Percentiles rank a stretch among this genome's conserved stretches.
Conservation (phyloP, 2,888 invertebrate species). For the Smittia aterrima region DNA sequence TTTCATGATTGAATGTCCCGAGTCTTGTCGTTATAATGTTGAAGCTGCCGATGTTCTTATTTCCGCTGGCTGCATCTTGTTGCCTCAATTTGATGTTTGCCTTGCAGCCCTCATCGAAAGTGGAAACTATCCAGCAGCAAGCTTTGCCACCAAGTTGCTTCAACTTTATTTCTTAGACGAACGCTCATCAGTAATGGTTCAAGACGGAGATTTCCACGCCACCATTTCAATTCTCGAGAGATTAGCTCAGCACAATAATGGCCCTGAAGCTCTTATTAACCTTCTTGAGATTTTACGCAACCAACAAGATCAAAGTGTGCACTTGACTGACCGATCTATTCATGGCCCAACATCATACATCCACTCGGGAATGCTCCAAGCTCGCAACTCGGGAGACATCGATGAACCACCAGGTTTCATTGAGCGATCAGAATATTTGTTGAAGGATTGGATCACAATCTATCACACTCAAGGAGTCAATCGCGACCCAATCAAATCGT, state of each 20-base stretch:
- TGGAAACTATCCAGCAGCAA: conserved; percentile 74
- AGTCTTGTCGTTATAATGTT: conserved; percentile 84
- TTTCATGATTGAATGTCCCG: conserved; percentile 82
- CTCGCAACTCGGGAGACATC: conserved; percentile 77
- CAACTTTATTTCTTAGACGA: conserved; percentile 85
- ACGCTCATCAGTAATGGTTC: conserved; percentile 69
- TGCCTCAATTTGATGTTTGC: conserved; percentile 80
- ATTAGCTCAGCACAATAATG: conserved; percentile 71
- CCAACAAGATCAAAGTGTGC: conserved; percentile 67
- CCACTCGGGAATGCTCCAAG: conserved; percentile 87
- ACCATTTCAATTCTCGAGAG: conserved; percentile 81
- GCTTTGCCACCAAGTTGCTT: conserved; percentile 88
- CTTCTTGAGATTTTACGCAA: conserved; percentile 79
- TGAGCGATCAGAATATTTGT: conserved; percentile 90
- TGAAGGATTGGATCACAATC: conserved; percentile 94
- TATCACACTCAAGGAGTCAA: conserved; percentile 76
- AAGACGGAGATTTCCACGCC: conserved; percentile 81
- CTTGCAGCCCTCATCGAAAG: conserved; percentile 84
- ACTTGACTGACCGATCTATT: conserved; percentile 73
- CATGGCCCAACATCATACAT: conserved; percentile 84
- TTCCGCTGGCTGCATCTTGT: conserved; percentile 74
- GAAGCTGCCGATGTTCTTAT: conserved; percentile 90
- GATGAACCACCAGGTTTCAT: conserved; percentile 91
- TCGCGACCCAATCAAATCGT: conserved; percentile 85
- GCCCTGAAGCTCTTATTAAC: conserved; percentile 79